phyloP scores from a whole-genome alignment of 2,888 invertebrate genomes.

The Operophtera brumata region DNA sequence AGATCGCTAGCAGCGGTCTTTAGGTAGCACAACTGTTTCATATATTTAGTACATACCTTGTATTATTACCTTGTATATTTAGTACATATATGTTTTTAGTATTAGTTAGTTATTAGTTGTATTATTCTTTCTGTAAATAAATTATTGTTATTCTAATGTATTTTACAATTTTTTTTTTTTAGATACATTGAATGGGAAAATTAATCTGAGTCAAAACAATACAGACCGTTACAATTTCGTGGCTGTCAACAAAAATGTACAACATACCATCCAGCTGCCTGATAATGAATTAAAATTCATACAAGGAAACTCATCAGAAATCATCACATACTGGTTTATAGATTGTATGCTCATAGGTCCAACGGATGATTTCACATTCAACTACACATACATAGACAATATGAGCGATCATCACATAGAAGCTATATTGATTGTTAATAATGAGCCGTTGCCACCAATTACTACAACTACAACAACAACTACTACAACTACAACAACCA shows the following conservation, averaged over 20 bases:
- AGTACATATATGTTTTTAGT: too few species aligned
- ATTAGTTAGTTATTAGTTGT: too few species aligned
- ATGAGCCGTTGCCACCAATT: slow-evolving; percentile 80
- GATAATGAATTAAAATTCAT: slow-evolving; percentile 83
- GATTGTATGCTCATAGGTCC: slow-evolving; percentile 86
- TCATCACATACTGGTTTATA: slow-evolving; percentile 89
- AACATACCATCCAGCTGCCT: slow-evolving; percentile 80
- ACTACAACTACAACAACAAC: slow-evolving; percentile 71
- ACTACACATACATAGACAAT: slow-evolving; percentile 82
- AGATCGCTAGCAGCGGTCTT: too few species aligned
- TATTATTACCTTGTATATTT: too few species aligned
- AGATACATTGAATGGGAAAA: slow-evolving; percentile 85
- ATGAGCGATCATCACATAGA: slow-evolving; percentile 83
- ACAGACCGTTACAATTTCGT: slow-evolving; percentile 81
- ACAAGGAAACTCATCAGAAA: slow-evolving; percentile 61
- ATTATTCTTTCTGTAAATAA: too few species aligned
- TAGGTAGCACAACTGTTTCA: too few species aligned
- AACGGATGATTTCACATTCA: slow-evolving; percentile 81
- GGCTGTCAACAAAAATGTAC: slow-evolving; percentile 81
- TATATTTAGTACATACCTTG: too few species aligned
- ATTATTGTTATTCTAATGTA: too few species aligned
- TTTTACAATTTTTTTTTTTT: slow-evolving; percentile 38
- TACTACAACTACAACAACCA: slow-evolving; percentile 67
- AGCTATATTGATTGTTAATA: slow-evolving; percentile 86
- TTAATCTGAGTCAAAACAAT: slow-evolving; percentile 83